Base-by-base conservation (phyloP, 2,797 vertebrate species). In the Pitangus sulphuratus region DNA sequence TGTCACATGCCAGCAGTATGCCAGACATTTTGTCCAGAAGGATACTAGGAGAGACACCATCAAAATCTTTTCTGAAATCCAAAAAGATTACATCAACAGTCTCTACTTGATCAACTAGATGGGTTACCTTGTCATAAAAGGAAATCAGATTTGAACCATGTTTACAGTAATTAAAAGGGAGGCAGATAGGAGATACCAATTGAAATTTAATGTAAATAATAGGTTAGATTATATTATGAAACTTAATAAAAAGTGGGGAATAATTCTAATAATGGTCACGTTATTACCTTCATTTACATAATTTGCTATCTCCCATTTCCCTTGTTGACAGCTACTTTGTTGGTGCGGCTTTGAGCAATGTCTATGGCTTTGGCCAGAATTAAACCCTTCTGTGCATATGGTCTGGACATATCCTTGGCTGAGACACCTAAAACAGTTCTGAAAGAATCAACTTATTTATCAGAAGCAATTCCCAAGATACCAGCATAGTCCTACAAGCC, bases 331-430 rank as follows among this genome's bases (percentile, higher is more conserved):
- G 19, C 5, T 37, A 75, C 21, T 72, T 71, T 65, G 6, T 22
- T 76, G 15, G 35, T 65, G n/a, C 19, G 15, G 22, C 33, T 84
- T 85, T 82, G 9, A 65, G 35, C 8, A 15, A 76, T 20, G 19
- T 28, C 18, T 57, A 8, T 0, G 0, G 24, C 15, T 78, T 65
- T 61, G 2, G 1, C n/a, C 24, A 82, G 70, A 76, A 51, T 65
- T 37, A 87, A 75, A 69, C 5, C 0, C 19, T 37, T 45, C 30
- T 0, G 0, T 57, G 15, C 35, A 7, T 15, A 28, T 22, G 13
- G 25, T 50, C 61, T 65, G 33, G 8, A 9, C 20, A 54, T 6
- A 70, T 15, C 14, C 10, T n/a, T 50, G n/a, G 42, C 42, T 57
- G 45, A 89, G 70, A 45, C 21, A 87, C 3, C 9, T 22, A 60